Evolutionary conservation across 2,888 invertebrate genomes (phyloP).

Genomic region (Cheilosia vulpina): DNA sequence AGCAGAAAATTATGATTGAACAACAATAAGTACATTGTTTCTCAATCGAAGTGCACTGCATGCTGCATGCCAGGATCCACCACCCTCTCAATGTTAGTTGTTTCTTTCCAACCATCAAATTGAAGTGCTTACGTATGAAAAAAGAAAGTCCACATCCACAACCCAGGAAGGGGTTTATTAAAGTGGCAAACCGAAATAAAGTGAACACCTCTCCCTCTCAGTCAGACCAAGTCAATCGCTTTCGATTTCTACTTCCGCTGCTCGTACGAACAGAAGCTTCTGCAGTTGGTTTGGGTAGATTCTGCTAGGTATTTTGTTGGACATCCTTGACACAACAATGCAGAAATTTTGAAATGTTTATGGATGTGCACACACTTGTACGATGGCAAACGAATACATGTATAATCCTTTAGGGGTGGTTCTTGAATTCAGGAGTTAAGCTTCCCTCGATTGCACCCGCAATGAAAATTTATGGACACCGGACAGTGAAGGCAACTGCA

Average conservation of each 20-base stretch:
- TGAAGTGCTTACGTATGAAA: constrained; percentile 46
- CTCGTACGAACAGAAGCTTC: neutral
- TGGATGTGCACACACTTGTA: constrained; percentile 38
- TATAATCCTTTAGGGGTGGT: constrained; percentile 22
- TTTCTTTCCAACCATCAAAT: constrained; percentile 21
- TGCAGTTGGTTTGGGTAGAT: neutral
- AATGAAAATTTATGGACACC: constrained; percentile 67
- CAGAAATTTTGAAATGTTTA: constrained; percentile 66
- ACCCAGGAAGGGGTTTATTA: constrained; percentile 26
- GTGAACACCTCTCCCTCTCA: constrained; percentile 33
- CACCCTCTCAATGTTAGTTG: constrained; percentile 36
- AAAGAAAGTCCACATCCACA: constrained; percentile 16
- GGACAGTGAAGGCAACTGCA: constrained; percentile 65
- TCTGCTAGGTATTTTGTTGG: constrained; percentile 19
- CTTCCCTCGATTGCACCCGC: constrained; percentile 58
- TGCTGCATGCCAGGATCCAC: neutral
- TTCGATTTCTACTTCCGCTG: constrained; percentile 4
- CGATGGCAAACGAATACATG: constrained; percentile 20
- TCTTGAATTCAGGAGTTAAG: constrained; percentile 14
- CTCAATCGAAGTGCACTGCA: constrained; percentile 39
- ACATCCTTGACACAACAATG: constrained; percentile 70
- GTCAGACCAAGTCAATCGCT: neutral
- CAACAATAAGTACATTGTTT: constrained; percentile 51
- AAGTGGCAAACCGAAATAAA: constrained; percentile 53
- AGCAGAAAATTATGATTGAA: constrained; percentile 61